These are phyloP conservation scores for Drosophila borealis DNA, from an alignment of 2,888 invertebrate genomes.

Conservation along the genomic window DNA sequence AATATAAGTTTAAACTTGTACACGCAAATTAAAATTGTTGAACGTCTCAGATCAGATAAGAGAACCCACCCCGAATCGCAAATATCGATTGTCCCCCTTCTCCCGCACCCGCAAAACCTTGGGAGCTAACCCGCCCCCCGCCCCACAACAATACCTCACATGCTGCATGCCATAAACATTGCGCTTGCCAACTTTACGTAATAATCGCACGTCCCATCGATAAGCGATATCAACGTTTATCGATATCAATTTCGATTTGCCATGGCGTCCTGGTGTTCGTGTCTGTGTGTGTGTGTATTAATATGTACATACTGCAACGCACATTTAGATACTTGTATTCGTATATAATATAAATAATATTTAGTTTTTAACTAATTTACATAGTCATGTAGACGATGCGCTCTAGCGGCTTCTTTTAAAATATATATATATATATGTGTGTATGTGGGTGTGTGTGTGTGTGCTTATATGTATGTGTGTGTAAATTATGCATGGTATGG, in stretches of 20 bases:
- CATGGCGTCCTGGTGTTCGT: slow-evolving; percentile 15
- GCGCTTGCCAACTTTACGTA: slow-evolving; percentile 14
- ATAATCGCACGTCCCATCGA: slow-evolving; percentile 18
- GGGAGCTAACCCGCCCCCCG: slow-evolving; percentile 7
- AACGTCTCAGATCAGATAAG: slow-evolving; percentile 57
- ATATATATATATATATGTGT: slow-evolving; percentile 41
- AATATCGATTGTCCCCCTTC: slow-evolving; percentile 11
- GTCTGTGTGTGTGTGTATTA: slow-evolving; percentile 25
- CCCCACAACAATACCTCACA: neutral
- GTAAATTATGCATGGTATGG: slow-evolving; percentile 50
- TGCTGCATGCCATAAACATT: neutral
- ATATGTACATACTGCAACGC: slow-evolving; percentile 69
- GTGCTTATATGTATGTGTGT: slow-evolving; percentile 25
- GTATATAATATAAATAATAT: slow-evolving; percentile 67
- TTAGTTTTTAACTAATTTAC: slow-evolving; percentile 83
- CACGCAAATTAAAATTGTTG: slow-evolving; percentile 72
- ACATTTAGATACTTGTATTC: slow-evolving; percentile 69
- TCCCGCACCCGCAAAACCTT: slow-evolving; percentile 16
- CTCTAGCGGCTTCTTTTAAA: slow-evolving; percentile 70
- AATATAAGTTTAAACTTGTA: slow-evolving; percentile 77
- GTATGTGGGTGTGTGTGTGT: slow-evolving; percentile 21
- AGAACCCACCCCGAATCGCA: slow-evolving; percentile 29
- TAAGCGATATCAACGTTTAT: slow-evolving; percentile 15
- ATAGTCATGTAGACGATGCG: slow-evolving; percentile 76
- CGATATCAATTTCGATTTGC: slow-evolving; percentile 21